phyloP scores from a whole-genome alignment of 2,888 invertebrate species.

The Fabriciana adippe region DNA sequence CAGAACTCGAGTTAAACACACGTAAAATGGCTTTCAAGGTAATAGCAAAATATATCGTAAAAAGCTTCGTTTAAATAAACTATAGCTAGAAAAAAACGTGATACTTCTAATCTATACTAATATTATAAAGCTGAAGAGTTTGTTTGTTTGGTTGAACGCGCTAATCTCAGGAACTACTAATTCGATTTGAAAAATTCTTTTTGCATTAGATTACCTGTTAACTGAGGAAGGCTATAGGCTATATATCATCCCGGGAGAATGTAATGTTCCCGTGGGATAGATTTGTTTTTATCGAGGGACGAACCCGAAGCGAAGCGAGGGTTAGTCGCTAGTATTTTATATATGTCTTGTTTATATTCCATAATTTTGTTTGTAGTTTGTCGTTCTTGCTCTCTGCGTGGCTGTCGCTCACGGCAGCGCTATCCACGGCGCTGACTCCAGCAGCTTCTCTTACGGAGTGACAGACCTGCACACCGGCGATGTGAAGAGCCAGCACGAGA shows the following conservation, averaged over 20 bases:
- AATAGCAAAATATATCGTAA: conserved; percentile 19
- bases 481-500: conserved; percentile 74
- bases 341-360: not conserved
- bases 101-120: not conserved
- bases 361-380: conserved; percentile 57
- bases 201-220: too few species aligned
- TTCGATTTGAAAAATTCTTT: too few species aligned
- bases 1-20: conserved; percentile 37
- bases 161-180: too few species aligned
- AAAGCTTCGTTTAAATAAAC: not conserved
- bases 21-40: conserved; percentile 40
- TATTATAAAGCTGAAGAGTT: too few species aligned
- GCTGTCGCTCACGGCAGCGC: conserved; percentile 53
- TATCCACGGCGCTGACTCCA: conserved; percentile 58
- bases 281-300: too few species aligned
- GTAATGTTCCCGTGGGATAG: too few species aligned
- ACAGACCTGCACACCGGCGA: conserved; percentile 78
- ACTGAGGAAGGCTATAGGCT: too few species aligned
- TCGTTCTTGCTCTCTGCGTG: conserved; percentile 55
- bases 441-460: conserved; percentile 77
- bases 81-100: not conserved
- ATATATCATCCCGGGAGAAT: too few species aligned
- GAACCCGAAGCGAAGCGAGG: too few species aligned
- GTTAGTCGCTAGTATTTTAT: too few species aligned
- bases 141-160: too few species aligned